Evolutionary conservation across 2,888 invertebrate species (phyloP).

Genomic region (Toxonevra muliebris): DNA sequence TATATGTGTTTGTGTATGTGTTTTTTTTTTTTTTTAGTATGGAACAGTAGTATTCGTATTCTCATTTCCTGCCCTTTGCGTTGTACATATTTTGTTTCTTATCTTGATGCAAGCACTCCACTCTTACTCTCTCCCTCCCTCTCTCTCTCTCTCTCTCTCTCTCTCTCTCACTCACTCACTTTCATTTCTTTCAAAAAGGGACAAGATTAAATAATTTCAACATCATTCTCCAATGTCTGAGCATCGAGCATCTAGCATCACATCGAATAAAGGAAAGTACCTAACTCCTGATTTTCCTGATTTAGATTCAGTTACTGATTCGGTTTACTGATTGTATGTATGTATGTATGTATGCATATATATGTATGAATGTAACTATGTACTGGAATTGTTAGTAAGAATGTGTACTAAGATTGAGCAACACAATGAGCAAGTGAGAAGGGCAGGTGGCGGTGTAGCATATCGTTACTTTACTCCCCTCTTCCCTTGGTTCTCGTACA

Average conservation of each 20-base stretch:
- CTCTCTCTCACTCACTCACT: background rate
- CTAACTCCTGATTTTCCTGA: no score
- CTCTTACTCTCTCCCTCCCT: background rate
- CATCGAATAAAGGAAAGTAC: no score
- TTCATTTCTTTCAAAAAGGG: background rate
- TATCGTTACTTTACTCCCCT: no score
- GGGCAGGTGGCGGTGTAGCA: no score
- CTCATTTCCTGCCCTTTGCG: no score
- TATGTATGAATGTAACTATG: background rate
- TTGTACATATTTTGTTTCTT: background rate
- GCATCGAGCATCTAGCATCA: no score
- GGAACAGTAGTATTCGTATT: constrained; percentile 25
- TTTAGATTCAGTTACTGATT: no score
- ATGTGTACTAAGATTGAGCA: no score
- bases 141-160: background rate
- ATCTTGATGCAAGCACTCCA: background rate
- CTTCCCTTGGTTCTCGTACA: constrained; percentile 8
- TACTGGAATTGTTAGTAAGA: no score
- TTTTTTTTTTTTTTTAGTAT: constrained; percentile 19
- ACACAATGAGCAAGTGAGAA: no score
- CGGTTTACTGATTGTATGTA: background rate
- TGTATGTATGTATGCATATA: constrained; percentile 1
- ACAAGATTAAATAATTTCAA: constrained; percentile 3
- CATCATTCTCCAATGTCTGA: background rate
- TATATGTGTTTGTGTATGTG: constrained; percentile 6